These are phyloP conservation scores for Machaerirhynchus nigripectus DNA, from an alignment of 2,113 vertebrate genomes.

Conservation along the genomic window DNA sequence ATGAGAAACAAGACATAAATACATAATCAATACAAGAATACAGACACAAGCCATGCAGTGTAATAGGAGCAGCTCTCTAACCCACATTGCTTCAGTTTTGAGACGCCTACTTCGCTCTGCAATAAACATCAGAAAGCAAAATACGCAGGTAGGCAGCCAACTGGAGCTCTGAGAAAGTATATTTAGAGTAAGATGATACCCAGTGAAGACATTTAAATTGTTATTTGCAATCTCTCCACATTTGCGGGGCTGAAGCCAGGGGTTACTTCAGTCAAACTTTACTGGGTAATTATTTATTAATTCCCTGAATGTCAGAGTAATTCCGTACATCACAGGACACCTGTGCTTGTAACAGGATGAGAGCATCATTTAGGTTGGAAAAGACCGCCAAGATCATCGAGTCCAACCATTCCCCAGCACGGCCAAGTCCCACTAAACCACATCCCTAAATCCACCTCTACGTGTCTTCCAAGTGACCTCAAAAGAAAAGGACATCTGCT, in stretches of 20 bases:
- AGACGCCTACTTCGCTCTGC: background rate
- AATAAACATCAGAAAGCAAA: background rate
- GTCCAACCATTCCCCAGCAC: background rate
- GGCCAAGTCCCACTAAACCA: background rate
- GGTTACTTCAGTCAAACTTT: background rate
- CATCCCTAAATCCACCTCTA: background rate
- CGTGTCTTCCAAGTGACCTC: background rate
- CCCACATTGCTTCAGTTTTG: background rate
- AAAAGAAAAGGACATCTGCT: background rate
- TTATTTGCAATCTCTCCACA: background rate
- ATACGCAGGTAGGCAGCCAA: background rate
- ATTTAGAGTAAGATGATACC: background rate
- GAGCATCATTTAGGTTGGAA: background rate
- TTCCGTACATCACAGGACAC: background rate
- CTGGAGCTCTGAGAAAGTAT: background rate
- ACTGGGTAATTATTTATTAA: background rate
- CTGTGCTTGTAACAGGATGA: rapidly evolving
- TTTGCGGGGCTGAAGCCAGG: background rate
- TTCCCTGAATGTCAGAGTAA: background rate
- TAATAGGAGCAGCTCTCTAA: background rate
- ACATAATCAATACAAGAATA: background rate
- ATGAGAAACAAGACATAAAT: background rate
- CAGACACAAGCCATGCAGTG: background rate
- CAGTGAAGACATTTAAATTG: background rate
- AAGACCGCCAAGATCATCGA: background rate